Base-by-base conservation (phyloP, 2,113 vertebrate genomes). In the Sinocyclocheilus grahami region DNA sequence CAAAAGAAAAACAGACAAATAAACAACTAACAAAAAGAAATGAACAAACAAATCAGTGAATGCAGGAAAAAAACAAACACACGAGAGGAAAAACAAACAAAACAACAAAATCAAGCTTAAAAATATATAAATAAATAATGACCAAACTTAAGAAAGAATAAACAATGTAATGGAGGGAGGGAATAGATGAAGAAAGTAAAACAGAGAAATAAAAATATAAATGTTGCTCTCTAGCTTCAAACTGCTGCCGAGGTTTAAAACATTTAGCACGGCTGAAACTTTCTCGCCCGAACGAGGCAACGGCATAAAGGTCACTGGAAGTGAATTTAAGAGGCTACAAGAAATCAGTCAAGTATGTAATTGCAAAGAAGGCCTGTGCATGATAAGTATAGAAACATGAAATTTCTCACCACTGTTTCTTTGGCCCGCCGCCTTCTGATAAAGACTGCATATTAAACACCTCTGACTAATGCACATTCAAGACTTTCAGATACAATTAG, bases 261-360 rank as follows among this genome's bases (percentile, higher is more conserved):
- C 94, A 95, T 94, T 94, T 95, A 95, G 92, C 91, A 91, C 86
- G 39, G 86, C 88, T 93, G 92, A 90, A 92, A 94, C 92, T 91
- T 92, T 33, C 80, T 63, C 37, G 89, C 88, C 91, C 89, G 87
- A 92, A 92, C 92, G 91, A 90, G 48, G 90, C 46, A 80, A 92
- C 82, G 87, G 92, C 92, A 95, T 93, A 95, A 95, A 95, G 95
- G 94, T 95, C 94, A 96, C 83, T 93, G 93, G 90, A 94, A 95
- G 94, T 94, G 88, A 94, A 95, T 94, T 94, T 92, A 92, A 92
- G 93, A 87, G 85, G 89, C 92, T 93, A 92, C 95, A 95, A 93
- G 94, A 94, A 95, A 91, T 93, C 94, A 95, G 91, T 94, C 93
- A 95, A 92, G 95, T 93, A 93, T 96, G 94, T 96, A 96, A 96